Evolutionary conservation across 2,113 vertebrate species (phyloP), one percentile per base, ranked within the genome.

Genomic region (Pygoscelis antarcticus): DNA sequence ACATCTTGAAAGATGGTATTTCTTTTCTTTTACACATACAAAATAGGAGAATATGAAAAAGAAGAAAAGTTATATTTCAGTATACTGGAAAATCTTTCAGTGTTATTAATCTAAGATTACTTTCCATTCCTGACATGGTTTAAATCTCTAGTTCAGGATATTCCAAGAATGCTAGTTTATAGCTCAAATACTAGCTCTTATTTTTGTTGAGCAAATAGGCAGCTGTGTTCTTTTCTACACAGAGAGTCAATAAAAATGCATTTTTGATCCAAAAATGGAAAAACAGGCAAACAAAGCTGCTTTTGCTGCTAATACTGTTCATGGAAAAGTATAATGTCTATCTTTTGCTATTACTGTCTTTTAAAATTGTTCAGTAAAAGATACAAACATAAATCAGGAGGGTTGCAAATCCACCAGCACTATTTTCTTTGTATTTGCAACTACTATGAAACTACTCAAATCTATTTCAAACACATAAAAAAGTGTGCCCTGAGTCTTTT

Each of bases 41-140:
- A 75, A 64, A 32, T 49, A 65, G 21, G 11, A 86, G 27, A 66
- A 52, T 20, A 62, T 55, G 21, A 89, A 79, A 91, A 75, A 58
- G 26, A 81, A 47, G 40, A 66, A 71, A 71, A 60, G 10, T 32
- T 60, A 2, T 62, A 40, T 83, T 96, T 87, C 46, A 72, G 40
- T 49, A 46, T 60, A 71, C 32, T 82, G 68, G 42, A 66, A 83
- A 80, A 87, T 83, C 30, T 89, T 89, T 78, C 68, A 77, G 49
- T 64, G 46, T 83, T 95, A 16, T 68, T 86, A 92, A 87, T 94
- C 46, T 92, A 46, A 49, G 22, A 92, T 96, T 71, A 61, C 21
- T 91, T 94, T 94, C 89, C 36, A 2, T 94, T 97, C 62, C 83
- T 83, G 83, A 54, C 32, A 36, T 76, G 54, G 40, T 93, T 94